Evolutionary conservation across 2,113 vertebrate genomes (phyloP), one percentile per base, ranked within the genome.

Genomic region (Triplophysa rosa): DNA sequence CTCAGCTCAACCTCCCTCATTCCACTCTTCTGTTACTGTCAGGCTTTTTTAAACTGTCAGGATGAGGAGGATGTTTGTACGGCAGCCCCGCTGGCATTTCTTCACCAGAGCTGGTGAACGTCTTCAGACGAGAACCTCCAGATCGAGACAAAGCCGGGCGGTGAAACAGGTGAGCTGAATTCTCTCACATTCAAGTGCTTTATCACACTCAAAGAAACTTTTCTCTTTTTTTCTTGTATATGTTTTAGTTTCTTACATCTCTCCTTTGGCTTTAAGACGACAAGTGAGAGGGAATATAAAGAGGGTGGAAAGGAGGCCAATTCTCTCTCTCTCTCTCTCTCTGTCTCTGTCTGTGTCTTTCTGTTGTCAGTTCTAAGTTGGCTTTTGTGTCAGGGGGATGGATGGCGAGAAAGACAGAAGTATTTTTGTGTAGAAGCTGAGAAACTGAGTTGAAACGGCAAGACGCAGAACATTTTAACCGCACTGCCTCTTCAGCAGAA

Each of bases 121-220:
- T 85, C 83, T 90, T 92, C 90, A 82, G 82, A 89, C 88, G 89
- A 85, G 78, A 87, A 86, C 86, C 89, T 88, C 85, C 86, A 85
- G 82, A 89, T 88, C 88, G 84, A 90, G 86, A 90, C 87, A 88
- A 87, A 91, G 85, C 74, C 33, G 70, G 87, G 89, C 86, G 89
- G 56, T 67, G 26, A 47, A n/a, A 91, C 90, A 92, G 92, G 92
- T 93, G 87, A 89, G 89, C 86, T 67, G 62, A 45, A 56, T 79
- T 86, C 77, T 62, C 87, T 87, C 81, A 86, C 83, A 88, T 89
- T 87, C 89, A 90, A 90, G 90, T 91, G 80, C 78, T 83, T 69
- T n/a, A 77, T 85, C 84, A 64, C 72, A 79, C 84, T 89, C 86
- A 90, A 90, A 91, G 84, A 82, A 82, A 76, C 83, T 58, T 59